These are phyloP conservation scores for Gymnocheta viridis DNA, from an alignment of 2,888 invertebrate species.

Conservation along the genomic window DNA sequence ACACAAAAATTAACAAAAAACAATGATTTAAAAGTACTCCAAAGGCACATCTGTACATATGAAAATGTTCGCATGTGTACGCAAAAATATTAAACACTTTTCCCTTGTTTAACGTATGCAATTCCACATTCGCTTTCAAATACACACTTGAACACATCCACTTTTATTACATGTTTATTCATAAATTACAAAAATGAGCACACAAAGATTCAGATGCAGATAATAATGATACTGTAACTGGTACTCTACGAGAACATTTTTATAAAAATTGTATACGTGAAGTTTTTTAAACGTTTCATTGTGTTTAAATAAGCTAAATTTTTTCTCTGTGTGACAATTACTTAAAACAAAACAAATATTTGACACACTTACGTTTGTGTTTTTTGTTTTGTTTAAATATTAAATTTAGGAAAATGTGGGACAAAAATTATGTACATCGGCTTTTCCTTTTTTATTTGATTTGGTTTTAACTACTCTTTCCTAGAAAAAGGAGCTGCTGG, in stretches of 20 bases:
- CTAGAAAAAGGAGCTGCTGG: too few relatives aligned
- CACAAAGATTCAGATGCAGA: slow-evolving; percentile 3
- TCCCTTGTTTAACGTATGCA: too few relatives aligned
- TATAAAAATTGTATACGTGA: neutral
- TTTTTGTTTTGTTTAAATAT: neutral
- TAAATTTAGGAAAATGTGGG: slow-evolving; percentile 8
- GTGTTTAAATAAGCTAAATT: slow-evolving; percentile 5
- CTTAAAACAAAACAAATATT: slow-evolving; percentile 28
- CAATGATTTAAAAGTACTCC: slow-evolving; percentile 36
- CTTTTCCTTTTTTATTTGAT: too few relatives aligned
- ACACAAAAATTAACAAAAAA: slow-evolving; percentile 42
- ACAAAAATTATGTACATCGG: neutral
- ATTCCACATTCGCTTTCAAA: too few relatives aligned
- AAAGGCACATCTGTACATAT: too few relatives aligned
- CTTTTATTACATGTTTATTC: neutral
- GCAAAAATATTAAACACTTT: too few relatives aligned
- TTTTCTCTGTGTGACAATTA: slow-evolving; percentile 28
- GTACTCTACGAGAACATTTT: slow-evolving; percentile 7
- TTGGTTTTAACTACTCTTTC: too few relatives aligned
- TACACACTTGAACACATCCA: neutral
- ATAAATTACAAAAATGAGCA: slow-evolving; percentile 12
- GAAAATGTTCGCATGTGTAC: too few relatives aligned
- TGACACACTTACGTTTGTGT: slow-evolving; percentile 25
- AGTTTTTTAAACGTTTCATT: slow-evolving; percentile 31
- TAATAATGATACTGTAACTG: slow-evolving; percentile 35